phyloP scores from a whole-genome alignment of 2,888 invertebrate genomes.

The Horisme vitalbata region DNA sequence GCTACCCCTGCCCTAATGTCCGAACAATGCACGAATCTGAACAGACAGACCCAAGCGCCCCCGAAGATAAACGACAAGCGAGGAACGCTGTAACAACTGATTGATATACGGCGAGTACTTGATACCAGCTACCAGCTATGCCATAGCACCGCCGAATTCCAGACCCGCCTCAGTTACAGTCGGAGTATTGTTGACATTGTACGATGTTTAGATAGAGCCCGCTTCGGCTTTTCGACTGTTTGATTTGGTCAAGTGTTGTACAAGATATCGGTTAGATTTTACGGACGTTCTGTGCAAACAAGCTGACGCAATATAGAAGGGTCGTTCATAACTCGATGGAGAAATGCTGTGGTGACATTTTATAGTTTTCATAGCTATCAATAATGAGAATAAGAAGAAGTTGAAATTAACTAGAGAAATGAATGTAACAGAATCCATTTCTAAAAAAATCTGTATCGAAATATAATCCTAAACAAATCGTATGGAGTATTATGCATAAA shows the following conservation, averaged over 20 bases:
- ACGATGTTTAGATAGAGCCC: slow-evolving; percentile 70
- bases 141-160: slow-evolving; percentile 69
- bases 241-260: slow-evolving; percentile 52
- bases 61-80: slow-evolving; percentile 81
- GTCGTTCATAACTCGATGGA: slow-evolving; percentile 9
- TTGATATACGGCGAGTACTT: slow-evolving; percentile 79
- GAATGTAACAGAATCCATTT: neutral
- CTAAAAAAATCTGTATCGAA: too few relatives aligned
- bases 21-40: slow-evolving; percentile 81
- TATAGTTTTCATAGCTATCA: slow-evolving; percentile 9
- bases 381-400: slow-evolving; percentile 16
- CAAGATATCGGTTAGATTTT: slow-evolving; percentile 28
- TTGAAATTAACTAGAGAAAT: slow-evolving; percentile 6
- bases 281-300: slow-evolving; percentile 24
- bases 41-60: slow-evolving; percentile 73
- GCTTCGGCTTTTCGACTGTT: slow-evolving; percentile 54
- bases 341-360: neutral
- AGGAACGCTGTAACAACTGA: slow-evolving; percentile 79
- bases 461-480: too few relatives aligned
- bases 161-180: slow-evolving; percentile 75
- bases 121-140: slow-evolving; percentile 62
- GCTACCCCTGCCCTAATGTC: slow-evolving; percentile 64
- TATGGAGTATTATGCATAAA: too few relatives aligned
- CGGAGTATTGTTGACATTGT: slow-evolving; percentile 76
- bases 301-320: slow-evolving; percentile 21